Conservation (phyloP, 2,888 invertebrate species). For the Rutpela maculata region DNA sequence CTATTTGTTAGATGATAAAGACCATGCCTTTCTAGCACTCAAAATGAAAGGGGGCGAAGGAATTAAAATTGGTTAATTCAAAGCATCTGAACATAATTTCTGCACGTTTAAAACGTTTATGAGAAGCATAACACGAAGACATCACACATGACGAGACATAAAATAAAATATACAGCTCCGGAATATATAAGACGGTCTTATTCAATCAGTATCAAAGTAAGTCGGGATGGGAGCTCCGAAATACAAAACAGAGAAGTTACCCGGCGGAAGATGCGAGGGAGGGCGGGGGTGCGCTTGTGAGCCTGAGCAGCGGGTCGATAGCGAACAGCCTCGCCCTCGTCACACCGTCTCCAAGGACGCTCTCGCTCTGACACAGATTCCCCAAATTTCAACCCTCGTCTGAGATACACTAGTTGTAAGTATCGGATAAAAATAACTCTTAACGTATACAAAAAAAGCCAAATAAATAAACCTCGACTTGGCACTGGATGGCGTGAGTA, state of each 20-base stretch:
- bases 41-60: too few relatives aligned
- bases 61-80: too few relatives aligned
- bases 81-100: too few relatives aligned
- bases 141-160: conserved; percentile 13
- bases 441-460: background rate
- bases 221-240: conserved; percentile 43
- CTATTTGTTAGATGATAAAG: too few relatives aligned
- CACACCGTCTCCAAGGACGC: conserved; percentile 64
- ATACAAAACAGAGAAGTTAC: conserved; percentile 40
- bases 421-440: conserved; percentile 12
- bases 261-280: conserved; percentile 35
- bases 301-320: conserved; percentile 59
- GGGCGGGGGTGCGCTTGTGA: conserved; percentile 46
- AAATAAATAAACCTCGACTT: conserved; percentile 15
- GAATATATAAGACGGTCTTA: conserved; percentile 40
- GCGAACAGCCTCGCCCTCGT: conserved; percentile 63
- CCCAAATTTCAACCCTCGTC: conserved; percentile 44
- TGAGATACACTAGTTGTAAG: conserved; percentile 8
- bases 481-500: background rate
- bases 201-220: conserved; percentile 46
- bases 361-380: conserved; percentile 60
- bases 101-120: too few relatives aligned
- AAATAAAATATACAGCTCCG: conserved; percentile 28
- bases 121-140: background rate
- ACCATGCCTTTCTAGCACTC: too few relatives aligned